Percentiles rank a stretch among this genome's conserved stretches.
Conservation (phyloP, 2,888 invertebrate genomes). For the Peribatodes rhomboidaria region DNA sequence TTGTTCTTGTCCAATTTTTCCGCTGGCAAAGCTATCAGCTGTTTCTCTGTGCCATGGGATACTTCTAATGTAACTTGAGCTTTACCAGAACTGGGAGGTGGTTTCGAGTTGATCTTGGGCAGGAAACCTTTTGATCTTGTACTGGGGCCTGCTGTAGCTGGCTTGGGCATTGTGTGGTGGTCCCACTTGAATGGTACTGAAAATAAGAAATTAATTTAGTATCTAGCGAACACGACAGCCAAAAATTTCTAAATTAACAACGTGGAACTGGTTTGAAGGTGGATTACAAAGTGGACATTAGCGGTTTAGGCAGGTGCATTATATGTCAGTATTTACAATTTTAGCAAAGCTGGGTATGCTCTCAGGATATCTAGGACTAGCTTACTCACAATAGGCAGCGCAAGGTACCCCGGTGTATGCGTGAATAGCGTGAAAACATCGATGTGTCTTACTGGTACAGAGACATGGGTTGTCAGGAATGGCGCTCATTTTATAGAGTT, state of each 20-base stretch:
- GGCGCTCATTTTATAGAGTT: slow-evolving; percentile 88
- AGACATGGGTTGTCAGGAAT: slow-evolving; percentile 91
- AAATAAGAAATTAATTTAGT: slow-evolving; percentile 55
- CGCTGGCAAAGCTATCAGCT: slow-evolving; percentile 94
- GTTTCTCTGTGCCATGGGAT: slow-evolving; percentile 93
- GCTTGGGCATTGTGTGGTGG: slow-evolving; percentile 93
- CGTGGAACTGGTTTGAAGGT: too few relatives aligned
- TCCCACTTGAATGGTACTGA: slow-evolving; percentile 91
- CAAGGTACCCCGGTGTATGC: slow-evolving; percentile 96
- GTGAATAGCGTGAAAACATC: slow-evolving; percentile 96
- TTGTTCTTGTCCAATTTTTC: slow-evolving; percentile 95
- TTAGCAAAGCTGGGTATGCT: too few relatives aligned
- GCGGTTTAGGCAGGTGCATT: too few relatives aligned
- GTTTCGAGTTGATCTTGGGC: slow-evolving; percentile 88
- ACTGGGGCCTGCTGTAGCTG: slow-evolving; percentile 83
- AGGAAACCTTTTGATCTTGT: slow-evolving; percentile 87
- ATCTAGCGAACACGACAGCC: background rate
- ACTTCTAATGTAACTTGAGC: slow-evolving; percentile 91
- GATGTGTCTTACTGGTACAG: slow-evolving; percentile 95
- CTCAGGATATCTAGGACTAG: too few relatives aligned
- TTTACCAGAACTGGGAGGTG: slow-evolving; percentile 70
- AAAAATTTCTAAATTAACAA: too few relatives aligned
- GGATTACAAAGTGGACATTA: too few relatives aligned
- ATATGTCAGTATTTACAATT: too few relatives aligned
- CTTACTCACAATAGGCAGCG: slow-evolving; percentile 94